These are phyloP conservation scores for Drosophila nikananu DNA, from an alignment of 1,140 invertebrate species.

Conservation along the genomic window DNA sequence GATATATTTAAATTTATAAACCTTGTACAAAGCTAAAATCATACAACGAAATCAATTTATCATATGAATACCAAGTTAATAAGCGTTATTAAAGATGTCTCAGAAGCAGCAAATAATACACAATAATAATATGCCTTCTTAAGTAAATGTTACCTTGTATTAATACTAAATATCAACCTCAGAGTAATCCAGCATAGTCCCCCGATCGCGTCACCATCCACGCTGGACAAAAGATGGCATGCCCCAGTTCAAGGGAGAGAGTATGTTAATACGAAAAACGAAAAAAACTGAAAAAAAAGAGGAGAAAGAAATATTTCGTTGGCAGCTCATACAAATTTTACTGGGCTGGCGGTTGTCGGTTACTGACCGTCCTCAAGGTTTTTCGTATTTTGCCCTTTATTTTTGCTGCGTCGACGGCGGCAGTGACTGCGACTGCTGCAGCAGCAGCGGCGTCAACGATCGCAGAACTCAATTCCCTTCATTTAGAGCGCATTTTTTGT, in stretches of 20 bases:
- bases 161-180: background rate
- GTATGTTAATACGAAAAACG: conserved; percentile 51
- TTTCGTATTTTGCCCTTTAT: conserved; percentile 84
- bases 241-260: conserved; percentile 12
- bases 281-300: conserved; percentile 35
- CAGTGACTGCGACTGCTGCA: conserved; percentile 21
- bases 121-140: background rate
- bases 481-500: conserved; percentile 80
- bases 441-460: conserved; percentile 72
- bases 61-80: background rate
- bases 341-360: conserved; percentile 83
- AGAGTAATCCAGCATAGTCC: background rate
- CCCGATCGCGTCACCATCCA: background rate
- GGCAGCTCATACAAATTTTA: conserved; percentile 82
- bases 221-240: conserved; percentile 9
- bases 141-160: background rate
- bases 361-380: conserved; percentile 85
- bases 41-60: background rate
- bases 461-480: conserved; percentile 82
- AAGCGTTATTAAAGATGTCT: background rate
- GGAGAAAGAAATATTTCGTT: conserved; percentile 67
- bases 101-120: background rate
- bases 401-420: conserved; percentile 50
- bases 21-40: background rate
- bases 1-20: background rate